These are phyloP conservation scores for Actinostola sp. DNA, from an alignment of 92 coral and sea anemone genomes.

Conservation along the genomic window DNA sequence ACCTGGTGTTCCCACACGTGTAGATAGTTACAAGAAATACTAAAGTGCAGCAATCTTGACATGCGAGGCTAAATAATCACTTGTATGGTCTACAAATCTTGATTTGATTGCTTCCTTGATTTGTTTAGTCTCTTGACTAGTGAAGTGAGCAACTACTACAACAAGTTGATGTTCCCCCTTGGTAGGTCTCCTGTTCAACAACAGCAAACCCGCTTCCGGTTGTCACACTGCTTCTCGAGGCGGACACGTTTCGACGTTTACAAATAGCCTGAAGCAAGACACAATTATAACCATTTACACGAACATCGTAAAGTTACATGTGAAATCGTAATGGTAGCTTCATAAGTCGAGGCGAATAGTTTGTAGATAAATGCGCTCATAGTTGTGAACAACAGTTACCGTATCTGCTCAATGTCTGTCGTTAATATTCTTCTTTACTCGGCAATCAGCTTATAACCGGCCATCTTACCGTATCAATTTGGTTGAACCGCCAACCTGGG, in stretches of 20 bases:
- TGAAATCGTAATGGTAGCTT: no score
- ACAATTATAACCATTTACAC: background rate
- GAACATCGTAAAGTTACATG: no score
- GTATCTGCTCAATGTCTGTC: constrained; percentile 18
- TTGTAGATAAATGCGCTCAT: no score
- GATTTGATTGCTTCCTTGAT: constrained; percentile 19
- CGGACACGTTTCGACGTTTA: background rate
- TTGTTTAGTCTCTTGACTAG: background rate
- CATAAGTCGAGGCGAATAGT: no score
- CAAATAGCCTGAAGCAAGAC: background rate
- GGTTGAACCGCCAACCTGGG: background rate
- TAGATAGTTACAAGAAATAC: no score
- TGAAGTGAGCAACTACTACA: background rate
- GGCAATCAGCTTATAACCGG: constrained; percentile 13
- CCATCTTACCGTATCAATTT: background rate
- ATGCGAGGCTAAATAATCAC: constrained; percentile 13
- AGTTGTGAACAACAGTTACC: no score
- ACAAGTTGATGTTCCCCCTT: background rate
- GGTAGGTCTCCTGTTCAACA: background rate
- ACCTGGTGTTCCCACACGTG: no score
- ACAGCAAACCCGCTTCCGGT: constrained; percentile 3
- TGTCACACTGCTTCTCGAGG: background rate
- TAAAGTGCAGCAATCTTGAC: background rate
- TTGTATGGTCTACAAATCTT: background rate
- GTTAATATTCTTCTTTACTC: constrained; percentile 22